Evolutionary conservation across 2,888 invertebrate species (phyloP), one percentile per base, ranked within the genome.

Genomic region (Yponomeuta cagnagella): DNA sequence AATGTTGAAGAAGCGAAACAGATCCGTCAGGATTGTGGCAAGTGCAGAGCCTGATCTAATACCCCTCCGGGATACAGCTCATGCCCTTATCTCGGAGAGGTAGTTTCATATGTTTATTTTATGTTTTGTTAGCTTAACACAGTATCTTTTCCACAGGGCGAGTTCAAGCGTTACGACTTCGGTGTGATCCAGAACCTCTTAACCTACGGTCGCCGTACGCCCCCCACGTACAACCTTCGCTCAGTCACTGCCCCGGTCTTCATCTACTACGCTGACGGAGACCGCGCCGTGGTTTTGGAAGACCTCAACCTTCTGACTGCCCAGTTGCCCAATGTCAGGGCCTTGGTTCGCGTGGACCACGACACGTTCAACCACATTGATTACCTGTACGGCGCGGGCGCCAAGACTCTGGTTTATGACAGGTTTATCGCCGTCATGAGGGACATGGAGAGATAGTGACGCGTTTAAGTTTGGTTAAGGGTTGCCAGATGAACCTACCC

Each of bases 241-340:
- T 89, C 86, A 71, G 83, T 93, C 1, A 86, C 78, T 15, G 84
- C 88, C 15, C 93, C 93, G 37, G 89, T 94, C 2, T 90, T 90
- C 15, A 74, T 95, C 1, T 93, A 93, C 76, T 94, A 93, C 76
- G 88, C 93, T 5, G 82, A 84, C 3, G 93, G 93, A 69, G 95
- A 95, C 80, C 93, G 92, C 92, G 76, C 95, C 75, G 90, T 94
- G 0, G 78, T 76, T 67, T 70, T 75, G 4, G 37, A 10, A 15
- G 70, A 58, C 31, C 9, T 63, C 10, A 8, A 30, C n/a, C 10
- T 12, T n/a, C 31, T 69, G 30, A 10, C 15, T 30, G 30, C 12
- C 10, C 30, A 10, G 23, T 30, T 69, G 52, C 52, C 52, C 23
- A 52, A 48, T 15, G 10, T 37, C 2, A 23, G 6, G 9, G 63